Conservation (phyloP, 2,113 vertebrate genomes). For the Scomber scombrus region DNA sequence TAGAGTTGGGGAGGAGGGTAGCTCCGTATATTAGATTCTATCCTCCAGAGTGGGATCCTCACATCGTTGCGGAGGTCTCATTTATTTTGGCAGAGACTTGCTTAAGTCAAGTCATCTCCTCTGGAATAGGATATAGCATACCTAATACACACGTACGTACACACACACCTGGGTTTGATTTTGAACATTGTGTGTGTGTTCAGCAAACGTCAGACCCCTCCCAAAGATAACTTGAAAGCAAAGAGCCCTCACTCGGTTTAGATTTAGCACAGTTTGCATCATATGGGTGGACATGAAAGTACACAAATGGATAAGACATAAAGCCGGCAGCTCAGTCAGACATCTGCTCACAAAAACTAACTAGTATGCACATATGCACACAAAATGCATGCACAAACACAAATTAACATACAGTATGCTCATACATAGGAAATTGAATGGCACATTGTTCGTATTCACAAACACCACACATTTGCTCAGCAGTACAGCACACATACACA, state of each 20-base stretch:
- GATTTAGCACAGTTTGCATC: conserved; percentile 56
- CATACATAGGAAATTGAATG: background rate
- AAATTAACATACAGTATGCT: background rate
- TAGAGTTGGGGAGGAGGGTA: conserved; percentile 1
- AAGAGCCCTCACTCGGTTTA: conserved; percentile 30
- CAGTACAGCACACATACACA: background rate
- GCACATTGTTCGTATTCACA: background rate
- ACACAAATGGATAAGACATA: conserved; percentile 33
- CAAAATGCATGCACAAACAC: background rate
- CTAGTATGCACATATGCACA: background rate
- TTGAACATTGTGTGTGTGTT: conserved; percentile 27
- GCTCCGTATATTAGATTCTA: conserved; percentile 57
- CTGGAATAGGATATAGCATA: conserved; percentile 59
- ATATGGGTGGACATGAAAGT: conserved; percentile 43
- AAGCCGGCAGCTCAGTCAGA: conserved; percentile 15
- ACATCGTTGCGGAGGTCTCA: conserved; percentile 61
- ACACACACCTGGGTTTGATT: background rate
- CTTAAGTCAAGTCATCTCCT: conserved; percentile 56
- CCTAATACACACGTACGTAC: conserved; percentile 14
- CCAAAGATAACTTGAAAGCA: conserved; percentile 20
- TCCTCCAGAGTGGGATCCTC: conserved; percentile 66
- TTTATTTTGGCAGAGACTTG: conserved; percentile 72
- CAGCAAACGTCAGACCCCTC: conserved; percentile 19
- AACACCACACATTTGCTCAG: background rate
- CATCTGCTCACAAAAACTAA: conserved; percentile 13